These are phyloP conservation scores for Allolobophora icterica DNA, from an alignment of 2,888 invertebrate genomes.

Conservation along the genomic window DNA sequence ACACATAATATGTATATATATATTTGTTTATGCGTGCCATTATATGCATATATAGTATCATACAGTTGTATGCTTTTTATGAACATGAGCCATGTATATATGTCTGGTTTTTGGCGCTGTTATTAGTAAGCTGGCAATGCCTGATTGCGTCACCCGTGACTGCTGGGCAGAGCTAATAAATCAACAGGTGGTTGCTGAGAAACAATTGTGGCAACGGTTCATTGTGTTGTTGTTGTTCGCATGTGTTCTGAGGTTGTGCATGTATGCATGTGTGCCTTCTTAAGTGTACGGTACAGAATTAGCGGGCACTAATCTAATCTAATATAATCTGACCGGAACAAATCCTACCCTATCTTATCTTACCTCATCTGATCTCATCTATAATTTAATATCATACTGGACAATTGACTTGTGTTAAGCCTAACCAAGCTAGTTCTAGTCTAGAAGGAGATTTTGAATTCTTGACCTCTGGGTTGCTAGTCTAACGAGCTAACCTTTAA, in stretches of 20 bases:
- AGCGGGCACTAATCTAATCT: not conserved
- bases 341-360: not conserved
- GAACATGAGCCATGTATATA: not conserved
- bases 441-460: no score
- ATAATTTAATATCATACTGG: not conserved
- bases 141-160: not conserved
- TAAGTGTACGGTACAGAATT: not conserved
- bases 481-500: not conserved
- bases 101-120: not conserved
- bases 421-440: no score
- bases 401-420: no score
- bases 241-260: not conserved
- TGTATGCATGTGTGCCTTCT: not conserved
- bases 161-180: not conserved
- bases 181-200: not conserved
- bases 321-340: not conserved
- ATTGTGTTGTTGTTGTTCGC: not conserved
- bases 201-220: not conserved
- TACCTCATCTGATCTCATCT: not conserved
- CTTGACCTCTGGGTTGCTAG: no score
- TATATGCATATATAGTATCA: no score
- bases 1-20: not conserved
- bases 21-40: no score
- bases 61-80: not conserved
- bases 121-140: no score